Evolutionary conservation across 2,113 vertebrate species (phyloP), one percentile per base, ranked within the genome.

Genomic region (Oryzias melastigma): DNA sequence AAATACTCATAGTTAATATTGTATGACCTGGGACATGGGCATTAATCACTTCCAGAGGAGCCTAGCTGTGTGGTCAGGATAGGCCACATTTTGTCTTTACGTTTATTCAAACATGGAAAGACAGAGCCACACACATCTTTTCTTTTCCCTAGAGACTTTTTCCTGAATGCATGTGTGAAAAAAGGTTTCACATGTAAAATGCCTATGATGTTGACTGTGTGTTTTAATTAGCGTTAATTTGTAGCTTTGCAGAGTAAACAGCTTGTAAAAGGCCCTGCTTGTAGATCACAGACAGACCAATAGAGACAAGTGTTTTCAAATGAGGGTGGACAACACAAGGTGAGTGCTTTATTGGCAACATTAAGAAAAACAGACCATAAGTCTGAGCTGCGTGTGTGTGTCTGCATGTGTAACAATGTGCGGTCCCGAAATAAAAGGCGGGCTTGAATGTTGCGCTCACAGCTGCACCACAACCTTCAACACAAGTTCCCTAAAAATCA

Each of bases 161-260:
- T 63, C 27, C 62, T 48, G 60, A 57, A 54, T 75, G 61, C 56
- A 67, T 60, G 62, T 68, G 60, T 25, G 41, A 56, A 65, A n/a
- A 67, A 71, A 62, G 55, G 65, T 56, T 66, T 45, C 7, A 16
- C 40, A 45, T 48, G 60, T 73, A 72, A 76, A 71, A 77, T 43
- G 55, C 61, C 65, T 42, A 52, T 67, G 48, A 51, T 50, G 60
- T 73, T 71, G 78, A 85, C 80, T 82, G 69, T 80, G 71, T 73
- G 79, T 82, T 73, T 80, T 83, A 85, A 87, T 85, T 82, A 69
- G 71, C 68, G 57, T 77, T 85, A 85, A 89, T 88, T 78, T 81
- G 65, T 61, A 69, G 60, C 52, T 80, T 61, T 67, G 62, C 57
- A 61, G 71, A 80, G 76, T 79, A 81, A 86, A 85, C 68, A 83